Evolutionary conservation across 2,113 vertebrate species (phyloP), one percentile per base, ranked within the genome.

Genomic region (Burhinus oedicnemus): DNA sequence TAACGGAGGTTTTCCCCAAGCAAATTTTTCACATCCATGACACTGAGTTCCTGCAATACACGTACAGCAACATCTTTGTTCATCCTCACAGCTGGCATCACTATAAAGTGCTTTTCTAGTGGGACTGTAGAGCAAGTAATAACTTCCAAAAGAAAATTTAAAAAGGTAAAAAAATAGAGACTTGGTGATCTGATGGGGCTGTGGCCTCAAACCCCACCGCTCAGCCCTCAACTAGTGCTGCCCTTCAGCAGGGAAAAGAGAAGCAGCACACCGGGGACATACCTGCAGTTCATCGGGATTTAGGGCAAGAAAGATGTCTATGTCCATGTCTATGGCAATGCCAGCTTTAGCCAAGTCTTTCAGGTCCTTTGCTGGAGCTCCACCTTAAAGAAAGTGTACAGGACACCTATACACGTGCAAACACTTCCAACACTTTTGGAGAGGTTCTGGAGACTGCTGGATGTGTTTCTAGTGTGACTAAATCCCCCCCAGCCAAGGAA

Each of bases 201-300:
- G 30, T 0, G 5, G 14, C 21, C 54, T 57, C 4, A 0, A 34
- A 4, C 15, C 8, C 16, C 36, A 7, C 18, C 2, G 4, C 61
- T 36, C 38, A 29, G 74, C 34, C 42, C 61, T 42, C 1, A 2
- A 8, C 38, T 51, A 11, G 30, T 51, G 40, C 72, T 40, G 68
- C 62, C 30, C 57, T 54, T 26, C 62, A 23, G 55, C 4, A 2
- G 19, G 72, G 23, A 27, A 9, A 38, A 44, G 23, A 16, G 15
- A 29, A n/a, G 16, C 58, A 26, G 30, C 2, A 2, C 2, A 9
- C 15, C 1, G 0, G 32, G 25, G 77, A 74, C 60, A 5, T 82
- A 98, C 98, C 98, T 98, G 95, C 62, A 98, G 10, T 22, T 97
- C 98, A 0, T n/a, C 5, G 0, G 98, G 98, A 15, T 98, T 98